phyloP scores from a whole-genome alignment of 64 coral and sea anemone species.

The Pachyseris speciosa region DNA sequence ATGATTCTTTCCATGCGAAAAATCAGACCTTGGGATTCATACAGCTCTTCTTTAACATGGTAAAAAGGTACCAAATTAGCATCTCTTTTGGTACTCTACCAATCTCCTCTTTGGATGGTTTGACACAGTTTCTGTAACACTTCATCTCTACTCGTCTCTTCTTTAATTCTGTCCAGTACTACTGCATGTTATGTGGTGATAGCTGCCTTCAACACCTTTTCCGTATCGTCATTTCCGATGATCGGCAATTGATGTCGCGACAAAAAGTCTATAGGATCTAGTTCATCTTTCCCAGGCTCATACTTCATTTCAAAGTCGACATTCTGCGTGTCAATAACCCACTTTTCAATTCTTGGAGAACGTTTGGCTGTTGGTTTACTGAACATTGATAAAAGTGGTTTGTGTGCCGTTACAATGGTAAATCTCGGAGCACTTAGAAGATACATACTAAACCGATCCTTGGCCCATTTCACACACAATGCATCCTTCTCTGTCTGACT shows the following conservation, averaged over 20 bases:
- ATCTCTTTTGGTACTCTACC: constrained; percentile 41
- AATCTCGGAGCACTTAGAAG: constrained; percentile 7
- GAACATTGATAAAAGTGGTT: constrained; percentile 6
- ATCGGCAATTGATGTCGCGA: constrained; percentile 45
- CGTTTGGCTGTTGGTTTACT: constrained; percentile 3
- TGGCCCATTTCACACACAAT: constrained; percentile 12
- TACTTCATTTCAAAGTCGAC: constrained; percentile 71
- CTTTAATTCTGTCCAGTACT: constrained; percentile 55
- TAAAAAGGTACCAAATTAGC: constrained; percentile 18
- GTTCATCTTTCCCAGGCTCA: constrained; percentile 49
- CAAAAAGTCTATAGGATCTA: constrained; percentile 58
- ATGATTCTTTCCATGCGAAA: constrained; percentile 41
- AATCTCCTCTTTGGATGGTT: constrained; percentile 49
- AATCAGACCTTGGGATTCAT: constrained; percentile 27
- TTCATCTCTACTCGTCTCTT: constrained; percentile 48
- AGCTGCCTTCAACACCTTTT: constrained; percentile 43
- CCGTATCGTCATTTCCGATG: constrained; percentile 27
- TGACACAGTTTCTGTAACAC: constrained; percentile 10
- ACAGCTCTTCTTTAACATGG: constrained; percentile 42
- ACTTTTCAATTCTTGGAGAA: constrained; percentile 15
- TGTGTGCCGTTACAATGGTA: constrained; percentile 8
- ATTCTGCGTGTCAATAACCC: constrained; percentile 46
- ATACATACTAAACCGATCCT: constrained; percentile 19
- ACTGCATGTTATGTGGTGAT: constrained; percentile 35
- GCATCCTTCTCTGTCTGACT: constrained; percentile 45